Base-by-base conservation (phyloP, 2,888 invertebrate genomes). In the Eilema griseolum region DNA sequence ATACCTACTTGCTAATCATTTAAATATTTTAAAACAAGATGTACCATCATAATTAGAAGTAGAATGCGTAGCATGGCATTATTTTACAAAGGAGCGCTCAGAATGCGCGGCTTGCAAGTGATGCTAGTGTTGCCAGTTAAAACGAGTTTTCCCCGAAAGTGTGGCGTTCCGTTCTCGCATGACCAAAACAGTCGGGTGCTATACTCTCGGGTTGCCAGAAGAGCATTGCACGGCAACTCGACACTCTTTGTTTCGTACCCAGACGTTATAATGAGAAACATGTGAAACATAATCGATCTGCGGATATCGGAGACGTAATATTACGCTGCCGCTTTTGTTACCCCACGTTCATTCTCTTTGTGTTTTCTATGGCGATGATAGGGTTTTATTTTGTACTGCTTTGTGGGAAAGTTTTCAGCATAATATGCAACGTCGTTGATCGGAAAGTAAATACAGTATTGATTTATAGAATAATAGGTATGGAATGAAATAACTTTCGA, bases 231-330 rank as follows among this genome's bases (percentile, higher is more conserved):
- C 81, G 82, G 92, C 81, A 92, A 94, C 88, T 80, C 85, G 92
- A 94, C 75, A 85, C 91, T 77, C 94, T 94, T 94, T 94, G 94
- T 94, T 94, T 93, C 93, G 88, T 87, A 87, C 88, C 83, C 91
- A 93, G 92, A 93, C 93, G 92, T 85, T 90, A 92, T 94, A 94
- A 94, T 93, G 93, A 94, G 94, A 93, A 93, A 90, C 93, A 93
- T 92, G 92, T 91, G 94, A 92, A 93, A 92, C 87, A 90, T 89
- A 91, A 93, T 91, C 93, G 92, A 93, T 91, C 89, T 90, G 86
- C 85, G 90, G 93, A 84, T 89, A 93, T 89, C 77, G 86, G 93
- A 94, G 90, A 91, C 78, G 93, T 87, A 92, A 93, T 84, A 83
- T 78, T 89, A 94, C 84, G 84, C 88, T 89, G 81, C 77, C 86